Evolutionary conservation across 2,888 invertebrate species (phyloP), one percentile per base, ranked within the genome.

Genomic region (Podotricha telesiphe): DNA sequence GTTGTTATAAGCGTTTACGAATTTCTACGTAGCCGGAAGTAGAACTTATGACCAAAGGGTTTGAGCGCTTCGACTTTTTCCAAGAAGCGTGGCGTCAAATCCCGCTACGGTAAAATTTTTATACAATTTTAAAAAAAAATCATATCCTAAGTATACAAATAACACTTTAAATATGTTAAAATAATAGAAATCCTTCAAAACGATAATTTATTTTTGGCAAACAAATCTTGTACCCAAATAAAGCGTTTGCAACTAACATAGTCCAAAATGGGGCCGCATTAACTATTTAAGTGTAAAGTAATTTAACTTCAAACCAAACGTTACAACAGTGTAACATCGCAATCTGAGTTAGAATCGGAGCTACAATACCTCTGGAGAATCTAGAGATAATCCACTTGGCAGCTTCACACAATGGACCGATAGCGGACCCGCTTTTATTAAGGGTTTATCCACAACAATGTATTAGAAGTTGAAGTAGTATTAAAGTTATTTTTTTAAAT

Each of bases 351-450:
- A 65, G 50, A 62, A 64, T 73, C 50, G 53, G 48, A 62, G 48
- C 53, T 28, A 73, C 70, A 70, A 72, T 67, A 56, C 67, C 61
- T 65, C 50, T 50, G 34, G 61, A 55, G 70, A 68, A 45, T 65
- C 47, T 58, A 10, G 62, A 61, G 72, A 71, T 74, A 73, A 74
- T 69, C 73, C 68, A 65, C 68, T 73, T 69, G 70, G 66, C 70
- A 69, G 67, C 70, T 66, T 63, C 28, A 55, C 47, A 69, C 66
- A 69, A 69, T 72, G 58, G 61, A 66, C 48, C 22, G 67, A 70
- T 65, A 70, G 51, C 59, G 48, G 68, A 37, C 74, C 77, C 74
- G 73, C 75, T 74, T 74, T 76, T 75, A 73, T 73, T 48, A 20
- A 69, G 51, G 62, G 42, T 50, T 28, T 17, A 56, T 40, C 11